Evolutionary conservation across 2,797 vertebrate genomes (phyloP).

Genomic region (Esox masquinongy): DNA sequence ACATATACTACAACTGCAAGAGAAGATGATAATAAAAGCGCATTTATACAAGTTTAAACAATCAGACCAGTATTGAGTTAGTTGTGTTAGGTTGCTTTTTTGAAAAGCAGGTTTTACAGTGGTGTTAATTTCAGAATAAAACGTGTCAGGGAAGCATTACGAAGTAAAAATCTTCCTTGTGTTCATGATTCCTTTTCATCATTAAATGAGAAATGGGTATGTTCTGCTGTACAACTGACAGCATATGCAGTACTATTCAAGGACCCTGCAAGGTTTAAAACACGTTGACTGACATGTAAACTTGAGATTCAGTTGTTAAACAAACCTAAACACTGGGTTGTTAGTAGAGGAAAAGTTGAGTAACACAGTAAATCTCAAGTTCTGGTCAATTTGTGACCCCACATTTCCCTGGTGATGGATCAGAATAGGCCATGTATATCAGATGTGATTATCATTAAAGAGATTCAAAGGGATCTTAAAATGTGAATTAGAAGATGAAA

Average conservation of each 20-base stretch:
- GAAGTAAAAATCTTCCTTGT: neutral
- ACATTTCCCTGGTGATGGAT: neutral
- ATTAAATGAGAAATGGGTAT: neutral
- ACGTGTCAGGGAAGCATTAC: neutral
- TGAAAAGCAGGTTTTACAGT: slow-evolving; percentile 1
- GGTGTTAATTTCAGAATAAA: slow-evolving; percentile 23
- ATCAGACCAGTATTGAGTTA: slow-evolving; percentile 17
- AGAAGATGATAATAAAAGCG: slow-evolving; percentile 42
- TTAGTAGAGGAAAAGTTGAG: neutral
- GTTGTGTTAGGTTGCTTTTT: slow-evolving; percentile 12
- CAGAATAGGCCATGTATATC: neutral
- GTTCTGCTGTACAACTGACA: slow-evolving; percentile 4
- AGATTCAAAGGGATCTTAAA: too few species aligned
- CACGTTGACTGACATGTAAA: slow-evolving; percentile 1
- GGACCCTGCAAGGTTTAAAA: slow-evolving; percentile 30
- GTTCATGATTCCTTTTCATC: slow-evolving; percentile 11
- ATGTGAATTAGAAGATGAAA: too few species aligned
- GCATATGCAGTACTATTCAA: neutral
- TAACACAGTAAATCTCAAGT: slow-evolving; percentile 3
- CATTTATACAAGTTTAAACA: slow-evolving; percentile 51
- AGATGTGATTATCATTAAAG: neutral
- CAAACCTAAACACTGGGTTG: neutral
- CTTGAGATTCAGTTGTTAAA: neutral
- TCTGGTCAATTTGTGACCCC: neutral
- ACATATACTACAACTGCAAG: slow-evolving; percentile 68